Evolutionary conservation across 2,113 vertebrate genomes (phyloP).

Genomic region (Cichladusa arquata): DNA sequence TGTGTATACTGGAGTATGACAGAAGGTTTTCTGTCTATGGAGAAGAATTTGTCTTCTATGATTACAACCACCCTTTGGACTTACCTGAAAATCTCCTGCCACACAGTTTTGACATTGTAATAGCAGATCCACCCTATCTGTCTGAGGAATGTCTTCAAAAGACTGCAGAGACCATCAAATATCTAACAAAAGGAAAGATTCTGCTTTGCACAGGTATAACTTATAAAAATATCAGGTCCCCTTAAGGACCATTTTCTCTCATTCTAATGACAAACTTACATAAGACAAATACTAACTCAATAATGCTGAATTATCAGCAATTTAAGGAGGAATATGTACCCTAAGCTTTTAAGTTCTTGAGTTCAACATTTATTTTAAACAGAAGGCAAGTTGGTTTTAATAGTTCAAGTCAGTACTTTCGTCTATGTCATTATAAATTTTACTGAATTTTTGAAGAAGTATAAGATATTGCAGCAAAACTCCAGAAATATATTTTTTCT

Average conservation of each 20-base stretch:
- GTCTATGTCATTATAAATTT: not conserved
- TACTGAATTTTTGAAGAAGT: not conserved
- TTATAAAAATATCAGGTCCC: not conserved
- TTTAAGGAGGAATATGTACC: not conserved
- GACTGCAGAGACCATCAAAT: conserved; percentile 83
- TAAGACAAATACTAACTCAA: not conserved
- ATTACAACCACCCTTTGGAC: conserved; percentile 88
- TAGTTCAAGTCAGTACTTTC: not conserved
- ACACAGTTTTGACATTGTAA: conserved; percentile 88
- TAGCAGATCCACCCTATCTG: conserved; percentile 93
- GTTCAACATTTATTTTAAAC: not conserved
- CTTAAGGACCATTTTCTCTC: not conserved
- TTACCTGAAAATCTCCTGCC: conserved; percentile 68
- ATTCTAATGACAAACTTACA: not conserved
- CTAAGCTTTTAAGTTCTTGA: not conserved
- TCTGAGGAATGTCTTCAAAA: conserved; percentile 92
- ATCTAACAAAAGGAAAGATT: conserved; percentile 87
- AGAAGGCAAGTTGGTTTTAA: not conserved
- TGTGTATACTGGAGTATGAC: conserved; percentile 87
- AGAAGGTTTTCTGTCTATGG: conserved; percentile 86
- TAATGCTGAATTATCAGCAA: not conserved
- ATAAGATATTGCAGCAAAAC: not conserved
- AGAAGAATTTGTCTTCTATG: conserved; percentile 92
- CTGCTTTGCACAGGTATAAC: conserved; percentile 91
- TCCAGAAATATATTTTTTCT: not conserved